Evolutionary conservation across 2,888 invertebrate genomes (phyloP).

Genomic region (Alloplasta piceator): DNA sequence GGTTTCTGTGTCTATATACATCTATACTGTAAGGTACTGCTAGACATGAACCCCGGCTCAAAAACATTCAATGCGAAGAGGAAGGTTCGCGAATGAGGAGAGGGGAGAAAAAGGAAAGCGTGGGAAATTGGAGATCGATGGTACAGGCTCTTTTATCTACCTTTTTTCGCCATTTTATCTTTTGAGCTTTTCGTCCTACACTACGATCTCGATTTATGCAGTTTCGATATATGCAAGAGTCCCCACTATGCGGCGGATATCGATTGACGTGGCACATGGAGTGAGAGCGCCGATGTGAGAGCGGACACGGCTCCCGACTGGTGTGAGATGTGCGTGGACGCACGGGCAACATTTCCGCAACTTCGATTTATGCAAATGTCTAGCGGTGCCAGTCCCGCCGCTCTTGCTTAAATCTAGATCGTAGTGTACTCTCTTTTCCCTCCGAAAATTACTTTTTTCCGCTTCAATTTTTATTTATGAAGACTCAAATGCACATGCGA

Average conservation of each 20-base stretch:
- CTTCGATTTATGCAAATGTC: too few species aligned
- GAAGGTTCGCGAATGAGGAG: background rate
- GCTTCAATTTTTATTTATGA: background rate
- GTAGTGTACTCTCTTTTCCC: background rate
- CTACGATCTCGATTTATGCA: too few species aligned
- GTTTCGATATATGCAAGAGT: too few species aligned
- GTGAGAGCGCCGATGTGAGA: too few species aligned
- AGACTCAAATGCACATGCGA: background rate
- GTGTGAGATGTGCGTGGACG: too few species aligned
- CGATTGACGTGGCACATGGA: too few species aligned
- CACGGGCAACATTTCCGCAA: too few species aligned
- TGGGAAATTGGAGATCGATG: slow-evolving; percentile 52
- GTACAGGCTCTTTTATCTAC: background rate
- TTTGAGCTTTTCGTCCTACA: slow-evolving; percentile 18
- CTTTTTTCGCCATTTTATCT: background rate
- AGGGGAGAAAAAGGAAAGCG: slow-evolving; percentile 2
- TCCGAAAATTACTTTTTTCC: background rate
- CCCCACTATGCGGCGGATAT: too few species aligned
- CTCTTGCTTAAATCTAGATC: background rate
- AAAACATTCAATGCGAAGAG: slow-evolving; percentile 37
- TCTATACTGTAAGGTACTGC: slow-evolving; percentile 8
- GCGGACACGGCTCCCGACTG: too few species aligned
- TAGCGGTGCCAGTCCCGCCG: too few species aligned
- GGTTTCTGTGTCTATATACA: slow-evolving; percentile 37
- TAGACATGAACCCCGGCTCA: slow-evolving; percentile 35